Base-by-base conservation (phyloP, 2,113 vertebrate species). In the Scolopax mira region DNA sequence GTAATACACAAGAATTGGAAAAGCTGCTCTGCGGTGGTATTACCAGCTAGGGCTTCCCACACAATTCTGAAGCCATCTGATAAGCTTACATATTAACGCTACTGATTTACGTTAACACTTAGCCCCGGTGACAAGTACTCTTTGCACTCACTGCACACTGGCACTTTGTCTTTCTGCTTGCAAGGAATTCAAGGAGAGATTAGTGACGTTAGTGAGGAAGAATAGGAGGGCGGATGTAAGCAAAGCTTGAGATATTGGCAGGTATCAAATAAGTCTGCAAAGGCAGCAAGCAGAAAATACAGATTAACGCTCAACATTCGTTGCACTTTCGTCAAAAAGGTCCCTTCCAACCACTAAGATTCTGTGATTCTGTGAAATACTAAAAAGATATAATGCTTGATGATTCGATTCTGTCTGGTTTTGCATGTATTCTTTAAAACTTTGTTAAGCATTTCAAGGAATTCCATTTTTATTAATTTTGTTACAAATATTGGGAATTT, bases 71-170 rank as follows among this genome's bases (percentile, higher is more conserved):
- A 86, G 31, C 35, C 66, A 69, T 48, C 84, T 83, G 80, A 86
- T 85, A 92, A 94, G 80, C 90, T 95, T 96, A 92, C 79, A 62
- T 83, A 97, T 96, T 97, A 95, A 97, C 91, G 23, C 46, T 73
- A 60, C 44, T 82, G 81, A 86, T 80, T 94, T 96, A 92, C 39
- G 55, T 94, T 94, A 94, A 87, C 93, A 84, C 81, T 96, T 74
- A 87, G 88, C 82, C 69, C 41, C 67, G 80, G 84, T 85, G 82
- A 95, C 92, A 96, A 79, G 85, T 30, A 87, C 83, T 90, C 78
- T 92, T 92, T 96, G 84, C 90, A 52, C 82, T 75, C 78, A 61
- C 52, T 91, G 81, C 88, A 87, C 83, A 64, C 84, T 95, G 90
- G 65, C 75, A 94, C 83, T 92, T 96, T 93, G 73, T 96, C 81